phyloP scores from a whole-genome alignment of 2,797 vertebrate species.

The Crocodylus rhombifer region DNA sequence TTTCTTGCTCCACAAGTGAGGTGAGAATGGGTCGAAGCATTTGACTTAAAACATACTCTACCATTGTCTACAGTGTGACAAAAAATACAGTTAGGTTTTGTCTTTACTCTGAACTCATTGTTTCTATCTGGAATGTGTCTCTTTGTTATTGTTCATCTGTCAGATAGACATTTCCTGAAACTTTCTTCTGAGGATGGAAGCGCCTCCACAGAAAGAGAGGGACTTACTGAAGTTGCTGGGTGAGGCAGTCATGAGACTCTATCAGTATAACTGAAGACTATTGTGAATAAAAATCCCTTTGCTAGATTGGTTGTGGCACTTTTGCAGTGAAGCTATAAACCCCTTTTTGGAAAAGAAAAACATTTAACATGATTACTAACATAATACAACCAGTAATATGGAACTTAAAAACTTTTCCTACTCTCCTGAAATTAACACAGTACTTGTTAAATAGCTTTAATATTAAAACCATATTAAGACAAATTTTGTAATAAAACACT shows the following conservation, averaged over 20 bases:
- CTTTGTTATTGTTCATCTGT: not conserved
- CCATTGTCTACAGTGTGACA: not conserved
- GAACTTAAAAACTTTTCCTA: not conserved
- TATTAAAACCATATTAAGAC: constrained; percentile 45
- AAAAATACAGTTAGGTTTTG: not conserved
- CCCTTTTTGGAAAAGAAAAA: not conserved
- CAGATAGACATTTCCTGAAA: constrained; percentile 66
- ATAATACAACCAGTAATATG: not conserved
- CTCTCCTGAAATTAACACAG: constrained; percentile 2
- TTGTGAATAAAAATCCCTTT: not conserved
- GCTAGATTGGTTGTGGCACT: not conserved
- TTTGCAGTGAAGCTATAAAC: not conserved
- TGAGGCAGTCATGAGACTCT: not conserved
- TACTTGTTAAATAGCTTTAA: constrained; percentile 16
- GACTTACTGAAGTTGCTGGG: not conserved
- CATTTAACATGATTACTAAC: not conserved
- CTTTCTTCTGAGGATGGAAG: not conserved
- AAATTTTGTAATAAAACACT: not conserved
- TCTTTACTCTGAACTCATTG: not conserved
- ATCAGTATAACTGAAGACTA: not conserved
- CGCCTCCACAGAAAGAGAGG: fast-evolving
- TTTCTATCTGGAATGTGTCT: not conserved
- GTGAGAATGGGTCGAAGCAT: not conserved
- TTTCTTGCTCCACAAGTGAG: too few species aligned
- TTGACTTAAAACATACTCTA: not conserved